Percentiles rank a stretch among this genome's conserved stretches.
Evolutionary conservation across 2,113 vertebrate genomes (phyloP).

Genomic region (Rissa tridactyla): DNA sequence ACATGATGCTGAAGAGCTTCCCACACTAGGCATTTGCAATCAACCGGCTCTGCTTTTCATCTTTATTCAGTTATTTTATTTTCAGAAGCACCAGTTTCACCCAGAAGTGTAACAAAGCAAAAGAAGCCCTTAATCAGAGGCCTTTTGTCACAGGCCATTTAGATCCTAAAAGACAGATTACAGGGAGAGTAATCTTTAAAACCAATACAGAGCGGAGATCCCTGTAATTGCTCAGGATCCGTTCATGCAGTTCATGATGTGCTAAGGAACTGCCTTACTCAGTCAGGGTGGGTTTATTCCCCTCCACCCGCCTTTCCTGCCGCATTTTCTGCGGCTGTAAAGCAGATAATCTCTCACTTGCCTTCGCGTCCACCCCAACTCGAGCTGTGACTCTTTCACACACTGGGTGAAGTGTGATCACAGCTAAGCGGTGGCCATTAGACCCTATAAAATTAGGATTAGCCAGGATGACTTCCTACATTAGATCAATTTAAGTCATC

Average conservation of each 20-base stretch:
- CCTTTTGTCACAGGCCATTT: slow-evolving; percentile 38
- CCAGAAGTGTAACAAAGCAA: slow-evolving; percentile 15
- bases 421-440: slow-evolving; percentile 47
- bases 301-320: not conserved
- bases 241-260: not conserved
- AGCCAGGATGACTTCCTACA: slow-evolving; percentile 21
- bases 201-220: not conserved
- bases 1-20: not conserved
- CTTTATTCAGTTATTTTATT: slow-evolving; percentile 31
- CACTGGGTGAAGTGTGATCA: slow-evolving; percentile 48
- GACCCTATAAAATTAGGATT: slow-evolving; percentile 56
- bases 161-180: slow-evolving; percentile 36
- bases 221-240: slow-evolving; percentile 4
- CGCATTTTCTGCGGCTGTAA: slow-evolving; percentile 5
- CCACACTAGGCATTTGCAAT: not conserved
- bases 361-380: not conserved
- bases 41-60: not conserved
- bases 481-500: slow-evolving; percentile 60
- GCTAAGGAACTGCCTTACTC: not conserved
- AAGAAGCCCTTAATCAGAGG: slow-evolving; percentile 21
- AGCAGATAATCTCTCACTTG: slow-evolving; percentile 16
- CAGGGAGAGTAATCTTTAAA: slow-evolving; percentile 31
- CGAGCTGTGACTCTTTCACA: not conserved
- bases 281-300: not conserved
- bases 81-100: slow-evolving; percentile 29